Conservation (phyloP, 2,797 vertebrate species). For the Mormyrus proboscirostris region DNA sequence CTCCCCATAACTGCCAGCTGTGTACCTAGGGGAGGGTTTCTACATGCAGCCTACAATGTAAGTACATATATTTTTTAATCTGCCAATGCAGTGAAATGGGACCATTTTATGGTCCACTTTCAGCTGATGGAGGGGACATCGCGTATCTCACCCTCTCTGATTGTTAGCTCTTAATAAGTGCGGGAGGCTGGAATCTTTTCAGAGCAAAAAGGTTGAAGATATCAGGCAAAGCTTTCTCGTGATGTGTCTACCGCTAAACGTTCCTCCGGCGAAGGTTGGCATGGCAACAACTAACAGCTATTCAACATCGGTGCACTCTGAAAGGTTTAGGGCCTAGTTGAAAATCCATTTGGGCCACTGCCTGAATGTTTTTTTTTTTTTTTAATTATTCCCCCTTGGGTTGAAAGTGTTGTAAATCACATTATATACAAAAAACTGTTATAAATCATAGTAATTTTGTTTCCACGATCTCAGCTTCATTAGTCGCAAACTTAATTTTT, state of each 20-base stretch:
- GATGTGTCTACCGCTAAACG: constrained; percentile 77
- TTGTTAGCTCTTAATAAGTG: constrained; percentile 88
- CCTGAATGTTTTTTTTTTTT: constrained; percentile 60
- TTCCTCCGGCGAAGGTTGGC: constrained; percentile 90
- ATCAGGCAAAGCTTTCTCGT: constrained; percentile 93
- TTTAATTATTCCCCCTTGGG: constrained; percentile 44
- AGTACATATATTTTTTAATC: constrained; percentile 47
- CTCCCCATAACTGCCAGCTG: constrained; percentile 72
- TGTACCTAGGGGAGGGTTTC: constrained; percentile 29
- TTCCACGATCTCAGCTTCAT: constrained; percentile 51
- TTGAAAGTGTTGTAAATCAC: constrained; percentile 80
- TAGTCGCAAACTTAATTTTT: constrained; percentile 31
- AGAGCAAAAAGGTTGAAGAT: constrained; percentile 97
- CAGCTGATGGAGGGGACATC: constrained; percentile 63
- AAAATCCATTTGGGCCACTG: constrained; percentile 95
- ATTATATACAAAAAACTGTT: constrained; percentile 53
- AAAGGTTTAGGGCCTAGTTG: constrained; percentile 91
- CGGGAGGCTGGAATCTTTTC: constrained; percentile 83
- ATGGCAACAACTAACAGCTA: constrained; percentile 95
- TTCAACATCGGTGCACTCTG: constrained; percentile 84
- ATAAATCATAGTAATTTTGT: constrained; percentile 64
- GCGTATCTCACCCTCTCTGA: constrained; percentile 66
- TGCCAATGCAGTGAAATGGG: constrained; percentile 44
- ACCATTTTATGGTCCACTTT: constrained; percentile 34
- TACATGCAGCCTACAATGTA: neutral